phyloP scores from a whole-genome alignment of 2,797 vertebrate genomes.

The Sphenodon punctatus region DNA sequence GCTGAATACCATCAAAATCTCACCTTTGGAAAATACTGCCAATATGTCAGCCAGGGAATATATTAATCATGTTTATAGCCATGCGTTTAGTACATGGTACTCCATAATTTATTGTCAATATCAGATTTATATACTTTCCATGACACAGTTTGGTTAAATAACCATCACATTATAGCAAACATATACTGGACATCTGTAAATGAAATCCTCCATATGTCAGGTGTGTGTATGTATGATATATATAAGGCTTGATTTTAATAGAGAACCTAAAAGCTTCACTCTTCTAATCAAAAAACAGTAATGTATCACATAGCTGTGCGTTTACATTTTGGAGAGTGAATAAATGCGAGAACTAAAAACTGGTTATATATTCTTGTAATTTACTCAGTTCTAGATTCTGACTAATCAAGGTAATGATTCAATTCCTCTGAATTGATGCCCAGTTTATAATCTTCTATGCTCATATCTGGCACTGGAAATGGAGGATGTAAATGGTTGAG shows the following conservation, averaged over 20 bases:
- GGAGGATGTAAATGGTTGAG: background rate
- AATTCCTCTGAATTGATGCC: background rate
- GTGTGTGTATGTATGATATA: too few species aligned
- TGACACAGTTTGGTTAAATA: slow-evolving; percentile 33
- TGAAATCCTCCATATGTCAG: background rate
- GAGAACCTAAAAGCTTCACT: background rate
- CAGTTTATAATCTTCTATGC: background rate
- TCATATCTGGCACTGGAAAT: background rate
- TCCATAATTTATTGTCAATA: slow-evolving; percentile 33
- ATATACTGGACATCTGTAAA: background rate
- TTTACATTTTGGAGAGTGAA: background rate
- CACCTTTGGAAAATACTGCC: slow-evolving; percentile 11
- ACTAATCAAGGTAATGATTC: background rate
- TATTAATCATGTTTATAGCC: slow-evolving; percentile 30
- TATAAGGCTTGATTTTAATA: background rate
- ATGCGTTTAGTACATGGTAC: slow-evolving; percentile 23
- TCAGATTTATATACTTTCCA: slow-evolving; percentile 38
- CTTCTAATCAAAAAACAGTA: background rate
- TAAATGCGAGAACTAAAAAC: background rate
- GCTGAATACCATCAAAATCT: slow-evolving; percentile 19
- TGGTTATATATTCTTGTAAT: too few species aligned
- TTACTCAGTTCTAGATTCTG: too few species aligned
- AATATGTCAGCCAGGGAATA: slow-evolving; percentile 22
- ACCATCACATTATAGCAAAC: slow-evolving; percentile 10
- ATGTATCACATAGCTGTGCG: background rate